A percentile compares a stretch with the other conserved stretches of the same genome.
Conservation (phyloP, 2,888 invertebrate genomes). For the Drosophila borealis region DNA sequence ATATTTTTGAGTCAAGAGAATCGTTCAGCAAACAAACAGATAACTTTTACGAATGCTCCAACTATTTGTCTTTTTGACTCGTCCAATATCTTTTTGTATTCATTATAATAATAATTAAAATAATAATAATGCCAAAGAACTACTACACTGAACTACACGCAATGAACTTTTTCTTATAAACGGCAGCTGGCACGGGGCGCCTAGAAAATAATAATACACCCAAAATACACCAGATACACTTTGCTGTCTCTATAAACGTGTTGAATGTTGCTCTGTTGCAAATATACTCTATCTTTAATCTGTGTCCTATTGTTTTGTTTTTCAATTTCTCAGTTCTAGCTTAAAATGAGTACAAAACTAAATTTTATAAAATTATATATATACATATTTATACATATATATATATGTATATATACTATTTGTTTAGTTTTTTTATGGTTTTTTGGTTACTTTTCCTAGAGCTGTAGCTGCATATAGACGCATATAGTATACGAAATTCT, state of each 20-base stretch:
- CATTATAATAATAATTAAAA: background rate
- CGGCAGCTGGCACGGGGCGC: slow-evolving; percentile 62
- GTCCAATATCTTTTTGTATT: slow-evolving; percentile 1
- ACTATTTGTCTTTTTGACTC: slow-evolving; percentile 9
- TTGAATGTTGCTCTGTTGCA: slow-evolving; percentile 61
- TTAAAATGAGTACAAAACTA: slow-evolving; percentile 1
- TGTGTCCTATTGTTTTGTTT: slow-evolving; percentile 18
- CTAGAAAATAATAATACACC: slow-evolving; percentile 18
- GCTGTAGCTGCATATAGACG: slow-evolving; percentile 58
- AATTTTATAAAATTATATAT: slow-evolving; percentile 3
- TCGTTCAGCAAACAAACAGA: slow-evolving; percentile 1
- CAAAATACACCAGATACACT: slow-evolving; percentile 30
- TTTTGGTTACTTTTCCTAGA: slow-evolving; percentile 39
- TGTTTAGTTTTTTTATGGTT: background rate
- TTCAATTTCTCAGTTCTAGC: slow-evolving; percentile 19
- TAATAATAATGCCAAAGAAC: slow-evolving; percentile 10
- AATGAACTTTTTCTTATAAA: slow-evolving; percentile 18
- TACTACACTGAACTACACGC: slow-evolving; percentile 43
- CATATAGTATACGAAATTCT: slow-evolving; percentile 46
- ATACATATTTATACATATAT: no score
- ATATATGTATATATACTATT: background rate
- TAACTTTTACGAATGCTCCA: slow-evolving; percentile 17
- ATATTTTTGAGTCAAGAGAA: slow-evolving; percentile 33
- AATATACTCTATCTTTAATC: slow-evolving; percentile 26
- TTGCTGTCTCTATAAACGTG: slow-evolving; percentile 59